These are phyloP conservation scores for Mobula hypostoma DNA, from an alignment of 2,113 vertebrate species.

Conservation along the genomic window DNA sequence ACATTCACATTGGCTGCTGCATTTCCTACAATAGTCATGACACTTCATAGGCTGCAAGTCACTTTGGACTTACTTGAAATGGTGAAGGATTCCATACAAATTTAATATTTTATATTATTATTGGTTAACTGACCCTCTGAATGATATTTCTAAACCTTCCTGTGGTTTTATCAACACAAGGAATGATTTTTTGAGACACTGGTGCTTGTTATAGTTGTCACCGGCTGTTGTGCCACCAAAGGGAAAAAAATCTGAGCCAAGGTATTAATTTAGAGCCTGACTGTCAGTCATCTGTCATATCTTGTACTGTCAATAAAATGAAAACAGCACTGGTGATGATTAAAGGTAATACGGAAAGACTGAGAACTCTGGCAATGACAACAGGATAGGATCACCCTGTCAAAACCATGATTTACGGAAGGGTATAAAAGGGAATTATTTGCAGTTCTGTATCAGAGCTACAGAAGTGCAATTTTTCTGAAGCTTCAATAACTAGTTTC, in stretches of 20 bases:
- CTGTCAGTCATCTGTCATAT: conserved; percentile 17
- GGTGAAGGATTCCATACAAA: no score
- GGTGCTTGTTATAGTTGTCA: conserved; percentile 1
- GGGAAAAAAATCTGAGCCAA: not conserved
- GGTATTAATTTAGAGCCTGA: conserved; percentile 12
- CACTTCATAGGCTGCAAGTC: no score
- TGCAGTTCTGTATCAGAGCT: conserved; percentile 2
- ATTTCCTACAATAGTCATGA: no score
- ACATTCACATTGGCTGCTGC: no score
- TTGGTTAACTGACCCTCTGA: not conserved
- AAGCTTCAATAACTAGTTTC: not conserved
- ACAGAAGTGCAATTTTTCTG: no score
- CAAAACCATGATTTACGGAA: not conserved
- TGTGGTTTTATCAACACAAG: not conserved
- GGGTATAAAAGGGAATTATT: not conserved
- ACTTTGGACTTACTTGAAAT: no score
- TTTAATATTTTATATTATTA: not conserved
- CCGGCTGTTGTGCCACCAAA: not conserved
- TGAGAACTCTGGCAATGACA: not conserved
- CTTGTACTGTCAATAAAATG: conserved; percentile 11
- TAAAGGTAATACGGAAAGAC: not conserved
- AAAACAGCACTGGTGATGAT: not conserved
- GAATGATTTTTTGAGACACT: not conserved
- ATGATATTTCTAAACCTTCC: not conserved
- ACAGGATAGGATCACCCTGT: not conserved